phyloP scores from a whole-genome alignment of 2,888 invertebrate species.

The Heliconius sara region DNA sequence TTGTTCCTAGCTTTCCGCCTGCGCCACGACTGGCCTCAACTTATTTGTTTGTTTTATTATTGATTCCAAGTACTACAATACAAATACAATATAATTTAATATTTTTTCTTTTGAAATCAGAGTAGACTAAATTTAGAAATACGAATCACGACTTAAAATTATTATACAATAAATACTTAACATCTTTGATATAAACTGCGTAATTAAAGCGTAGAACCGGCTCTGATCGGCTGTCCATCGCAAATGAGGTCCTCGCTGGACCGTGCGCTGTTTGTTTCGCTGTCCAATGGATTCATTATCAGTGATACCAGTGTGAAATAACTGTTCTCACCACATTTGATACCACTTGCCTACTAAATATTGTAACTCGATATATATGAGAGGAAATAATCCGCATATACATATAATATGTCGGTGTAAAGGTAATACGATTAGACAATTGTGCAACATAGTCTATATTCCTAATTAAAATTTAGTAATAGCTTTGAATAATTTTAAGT shows the following conservation, averaged over 20 bases:
- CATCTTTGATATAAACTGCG: conserved; percentile 55
- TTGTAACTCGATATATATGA: conserved; percentile 30
- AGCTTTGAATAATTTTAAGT: background rate
- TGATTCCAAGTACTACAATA: background rate
- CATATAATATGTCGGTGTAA: conserved; percentile 13
- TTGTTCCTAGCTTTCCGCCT: too few species aligned
- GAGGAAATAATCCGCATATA: conserved; percentile 23
- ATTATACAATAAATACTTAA: conserved; percentile 57
- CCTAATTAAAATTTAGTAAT: too few species aligned
- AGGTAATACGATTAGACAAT: conserved; percentile 10
- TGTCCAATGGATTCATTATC: conserved; percentile 63
- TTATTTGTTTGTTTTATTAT: too few species aligned
- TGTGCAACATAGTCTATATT: background rate
- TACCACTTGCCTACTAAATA: conserved; percentile 26
- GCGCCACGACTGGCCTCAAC: too few species aligned
- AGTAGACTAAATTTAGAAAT: background rate
- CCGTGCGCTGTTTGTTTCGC: conserved; percentile 67
- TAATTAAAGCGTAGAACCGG: conserved; percentile 74
- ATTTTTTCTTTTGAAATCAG: background rate
- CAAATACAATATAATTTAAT: background rate
- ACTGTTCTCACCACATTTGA: conserved; percentile 40
- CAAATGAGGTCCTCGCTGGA: conserved; percentile 70
- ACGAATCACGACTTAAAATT: conserved; percentile 2
- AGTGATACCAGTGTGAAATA: conserved; percentile 55
- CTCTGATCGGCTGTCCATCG: conserved; percentile 64